Percentiles rank a stretch among this genome's conserved stretches.
Conservation (phyloP, 2,113 vertebrate species). For the Cyanistes caeruleus region DNA sequence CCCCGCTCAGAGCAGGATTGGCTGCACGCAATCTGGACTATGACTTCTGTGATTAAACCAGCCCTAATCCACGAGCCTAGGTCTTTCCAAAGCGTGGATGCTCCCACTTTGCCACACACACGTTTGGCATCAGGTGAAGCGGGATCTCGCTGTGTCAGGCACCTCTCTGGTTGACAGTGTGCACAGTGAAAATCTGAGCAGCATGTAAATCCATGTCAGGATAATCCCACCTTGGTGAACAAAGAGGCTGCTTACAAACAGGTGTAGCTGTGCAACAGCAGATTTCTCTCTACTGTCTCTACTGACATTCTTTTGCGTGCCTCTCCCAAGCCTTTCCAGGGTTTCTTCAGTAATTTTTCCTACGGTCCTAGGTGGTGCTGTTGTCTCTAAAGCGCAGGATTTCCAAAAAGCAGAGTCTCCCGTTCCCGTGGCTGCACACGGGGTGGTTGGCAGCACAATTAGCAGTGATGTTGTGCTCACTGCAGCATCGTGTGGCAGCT, state of each 20-base stretch:
- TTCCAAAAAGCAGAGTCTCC: neutral
- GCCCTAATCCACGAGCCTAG: neutral
- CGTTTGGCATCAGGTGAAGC: neutral
- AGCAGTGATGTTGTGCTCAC: neutral
- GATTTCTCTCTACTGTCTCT: neutral
- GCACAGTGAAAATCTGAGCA: neutral
- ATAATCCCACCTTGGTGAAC: neutral
- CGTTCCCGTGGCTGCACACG: neutral
- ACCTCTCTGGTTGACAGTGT: neutral
- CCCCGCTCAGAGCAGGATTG: neutral
- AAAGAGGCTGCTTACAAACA: constrained; percentile 41
- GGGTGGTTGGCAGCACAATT: neutral
- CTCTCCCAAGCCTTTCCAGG: neutral
- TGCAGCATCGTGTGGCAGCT: neutral
- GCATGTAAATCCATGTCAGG: neutral
- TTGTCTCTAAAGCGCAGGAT: neutral
- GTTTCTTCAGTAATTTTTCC: neutral
- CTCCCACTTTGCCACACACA: neutral
- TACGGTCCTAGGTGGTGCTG: neutral
- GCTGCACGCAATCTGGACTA: rapidly evolving
- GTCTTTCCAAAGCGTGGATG: neutral
- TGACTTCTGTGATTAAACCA: neutral
- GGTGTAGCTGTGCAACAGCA: neutral
- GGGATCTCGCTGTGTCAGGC: neutral
- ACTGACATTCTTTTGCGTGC: rapidly evolving